A percentile compares a stretch with the other conserved stretches of the same genome.
Evolutionary conservation across 2,888 invertebrate species (phyloP).

Genomic region (Machimus atricapillus): DNA sequence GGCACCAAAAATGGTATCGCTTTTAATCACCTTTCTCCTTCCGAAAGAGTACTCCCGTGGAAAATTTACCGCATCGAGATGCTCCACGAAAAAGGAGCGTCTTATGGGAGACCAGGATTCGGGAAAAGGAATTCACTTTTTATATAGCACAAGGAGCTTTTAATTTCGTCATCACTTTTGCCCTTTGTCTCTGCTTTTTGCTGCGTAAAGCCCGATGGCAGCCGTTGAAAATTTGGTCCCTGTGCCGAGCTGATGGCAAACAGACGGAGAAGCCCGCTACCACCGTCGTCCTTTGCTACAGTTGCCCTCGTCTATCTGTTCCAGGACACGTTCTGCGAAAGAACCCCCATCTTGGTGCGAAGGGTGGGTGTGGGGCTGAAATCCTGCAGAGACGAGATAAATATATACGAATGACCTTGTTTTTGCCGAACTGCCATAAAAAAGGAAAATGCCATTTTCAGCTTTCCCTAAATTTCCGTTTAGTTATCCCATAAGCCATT

Average conservation of each 20-base stretch:
- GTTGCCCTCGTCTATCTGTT: neutral
- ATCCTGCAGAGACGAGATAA: conserved; percentile 1
- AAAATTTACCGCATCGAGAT: neutral
- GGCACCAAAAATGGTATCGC: neutral
- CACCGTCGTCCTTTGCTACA: neutral
- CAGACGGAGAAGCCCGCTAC: neutral
- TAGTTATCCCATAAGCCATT: neutral
- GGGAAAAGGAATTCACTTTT: neutral
- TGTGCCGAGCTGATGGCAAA: neutral
- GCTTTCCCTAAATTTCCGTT: neutral
- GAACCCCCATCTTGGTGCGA: neutral
- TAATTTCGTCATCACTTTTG: neutral
- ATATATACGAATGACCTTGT: conserved; percentile 2
- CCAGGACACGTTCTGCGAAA: neutral
- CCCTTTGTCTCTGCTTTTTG: neutral
- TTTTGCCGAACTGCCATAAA: neutral
- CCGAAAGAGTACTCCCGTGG: neutral
- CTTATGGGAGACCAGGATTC: neutral
- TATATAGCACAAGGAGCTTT: neutral
- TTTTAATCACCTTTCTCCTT: neutral
- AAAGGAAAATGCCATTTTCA: conserved; percentile 4
- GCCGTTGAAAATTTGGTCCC: neutral
- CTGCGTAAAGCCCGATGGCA: neutral
- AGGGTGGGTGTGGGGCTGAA: neutral
- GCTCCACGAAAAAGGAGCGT: neutral